phyloP scores from a whole-genome alignment of 2,113 vertebrate species.

The Scytalopus superciliaris region DNA sequence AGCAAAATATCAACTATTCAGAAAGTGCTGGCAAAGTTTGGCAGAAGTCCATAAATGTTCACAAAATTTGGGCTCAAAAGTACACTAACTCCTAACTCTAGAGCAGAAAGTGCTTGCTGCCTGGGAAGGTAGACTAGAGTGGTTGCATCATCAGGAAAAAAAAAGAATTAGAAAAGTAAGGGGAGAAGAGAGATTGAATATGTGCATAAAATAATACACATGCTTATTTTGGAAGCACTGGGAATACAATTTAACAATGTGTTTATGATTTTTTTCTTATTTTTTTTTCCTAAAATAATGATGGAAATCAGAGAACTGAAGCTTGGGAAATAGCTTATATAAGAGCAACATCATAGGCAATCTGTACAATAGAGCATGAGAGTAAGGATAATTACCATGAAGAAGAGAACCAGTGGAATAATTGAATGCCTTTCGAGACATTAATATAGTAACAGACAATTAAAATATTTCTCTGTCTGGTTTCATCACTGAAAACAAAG shows the following conservation, averaged over 20 bases:
- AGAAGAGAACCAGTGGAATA: background rate
- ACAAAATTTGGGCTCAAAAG: background rate
- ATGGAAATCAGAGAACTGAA: background rate
- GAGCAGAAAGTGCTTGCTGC: background rate
- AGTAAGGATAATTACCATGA: background rate
- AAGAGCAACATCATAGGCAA: background rate
- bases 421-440: background rate
- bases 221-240: background rate
- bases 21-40: background rate
- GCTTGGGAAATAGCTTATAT: background rate
- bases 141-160: background rate
- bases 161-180: background rate
- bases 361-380: background rate
- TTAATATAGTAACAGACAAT: background rate
- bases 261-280: background rate
- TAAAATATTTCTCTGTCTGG: background rate
- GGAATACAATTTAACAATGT: background rate
- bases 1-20: background rate
- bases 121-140: background rate
- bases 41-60: accelerated
- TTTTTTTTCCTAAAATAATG: background rate
- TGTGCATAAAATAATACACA: background rate
- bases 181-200: background rate
- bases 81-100: background rate
- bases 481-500: background rate